Conservation (phyloP, 1,140 invertebrate species). For the Bombus consobrinus region DNA sequence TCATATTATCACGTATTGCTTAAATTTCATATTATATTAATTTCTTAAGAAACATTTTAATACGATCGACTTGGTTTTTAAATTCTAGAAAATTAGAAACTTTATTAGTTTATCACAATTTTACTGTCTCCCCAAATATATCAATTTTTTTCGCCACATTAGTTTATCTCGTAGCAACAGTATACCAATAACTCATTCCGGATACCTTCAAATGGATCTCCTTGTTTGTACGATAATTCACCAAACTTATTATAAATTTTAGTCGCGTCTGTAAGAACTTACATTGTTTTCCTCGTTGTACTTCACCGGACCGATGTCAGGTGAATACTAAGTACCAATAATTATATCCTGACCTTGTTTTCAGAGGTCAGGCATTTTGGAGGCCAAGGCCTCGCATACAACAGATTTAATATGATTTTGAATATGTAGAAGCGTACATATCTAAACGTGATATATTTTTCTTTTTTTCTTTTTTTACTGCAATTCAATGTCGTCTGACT, state of each 20-base stretch:
- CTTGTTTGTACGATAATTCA: neutral
- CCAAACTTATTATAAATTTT: neutral
- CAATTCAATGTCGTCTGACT: neutral
- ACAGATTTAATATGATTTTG: neutral
- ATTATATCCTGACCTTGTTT: constrained; percentile 33
- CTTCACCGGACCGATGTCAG: constrained; percentile 7
- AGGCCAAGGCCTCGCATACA: neutral
- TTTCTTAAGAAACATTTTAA: no score
- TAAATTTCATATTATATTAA: neutral
- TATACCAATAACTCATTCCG: no score
- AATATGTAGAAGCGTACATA: neutral
- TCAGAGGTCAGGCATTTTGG: constrained; percentile 29
- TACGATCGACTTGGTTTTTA: no score
- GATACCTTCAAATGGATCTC: neutral
- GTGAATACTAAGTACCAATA: constrained; percentile 39
- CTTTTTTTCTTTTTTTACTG: no score
- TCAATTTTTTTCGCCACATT: neutral
- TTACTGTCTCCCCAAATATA: no score
- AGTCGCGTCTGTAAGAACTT: neutral
- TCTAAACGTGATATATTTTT: neutral
- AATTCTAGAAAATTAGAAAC: neutral
- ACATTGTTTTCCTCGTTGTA: neutral
- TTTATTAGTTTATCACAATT: neutral
- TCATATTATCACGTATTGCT: neutral
- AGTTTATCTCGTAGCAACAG: no score